Evolutionary conservation across 2,888 invertebrate species (phyloP).

Genomic region (Coecobrya sp.): DNA sequence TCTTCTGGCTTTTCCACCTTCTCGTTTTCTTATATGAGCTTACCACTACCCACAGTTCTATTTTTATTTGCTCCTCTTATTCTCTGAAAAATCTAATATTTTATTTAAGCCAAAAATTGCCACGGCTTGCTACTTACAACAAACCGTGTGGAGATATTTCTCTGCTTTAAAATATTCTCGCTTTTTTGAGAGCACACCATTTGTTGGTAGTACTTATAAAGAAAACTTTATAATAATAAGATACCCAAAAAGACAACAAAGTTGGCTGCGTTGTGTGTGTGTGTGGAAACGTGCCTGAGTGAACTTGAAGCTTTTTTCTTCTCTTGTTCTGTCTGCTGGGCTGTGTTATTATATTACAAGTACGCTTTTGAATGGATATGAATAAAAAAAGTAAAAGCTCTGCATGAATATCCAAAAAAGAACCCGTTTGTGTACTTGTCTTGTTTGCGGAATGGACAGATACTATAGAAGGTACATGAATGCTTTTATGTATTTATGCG

Average conservation of each 20-base stretch:
- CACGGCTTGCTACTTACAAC: neutral
- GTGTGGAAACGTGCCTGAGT: slow-evolving; percentile 25
- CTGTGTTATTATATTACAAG: slow-evolving; percentile 1
- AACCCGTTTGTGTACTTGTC: neutral
- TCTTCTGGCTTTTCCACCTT: neutral
- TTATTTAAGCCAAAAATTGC: slow-evolving; percentile 74
- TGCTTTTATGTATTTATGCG: slow-evolving; percentile 12
- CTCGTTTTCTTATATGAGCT: neutral
- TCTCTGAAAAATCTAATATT: slow-evolving; percentile 58
- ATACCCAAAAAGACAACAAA: slow-evolving; percentile 17
- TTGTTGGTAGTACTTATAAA: neutral
- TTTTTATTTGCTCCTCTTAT: neutral
- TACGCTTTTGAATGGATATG: neutral
- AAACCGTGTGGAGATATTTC: slow-evolving; percentile 4
- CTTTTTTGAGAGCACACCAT: neutral
- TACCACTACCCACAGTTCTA: neutral
- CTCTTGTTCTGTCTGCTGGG: neutral
- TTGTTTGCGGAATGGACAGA: neutral
- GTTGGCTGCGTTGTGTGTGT: slow-evolving; percentile 1
- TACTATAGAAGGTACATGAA: neutral
- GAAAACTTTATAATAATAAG: neutral
- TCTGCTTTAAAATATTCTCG: slow-evolving; percentile 1
- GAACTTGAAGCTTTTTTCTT: slow-evolving; percentile 28
- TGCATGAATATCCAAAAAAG: slow-evolving; percentile 44
- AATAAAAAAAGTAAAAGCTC: slow-evolving; percentile 33